Conservation (phyloP, 2,888 invertebrate genomes). For the Scaptomyza caliginosa region DNA sequence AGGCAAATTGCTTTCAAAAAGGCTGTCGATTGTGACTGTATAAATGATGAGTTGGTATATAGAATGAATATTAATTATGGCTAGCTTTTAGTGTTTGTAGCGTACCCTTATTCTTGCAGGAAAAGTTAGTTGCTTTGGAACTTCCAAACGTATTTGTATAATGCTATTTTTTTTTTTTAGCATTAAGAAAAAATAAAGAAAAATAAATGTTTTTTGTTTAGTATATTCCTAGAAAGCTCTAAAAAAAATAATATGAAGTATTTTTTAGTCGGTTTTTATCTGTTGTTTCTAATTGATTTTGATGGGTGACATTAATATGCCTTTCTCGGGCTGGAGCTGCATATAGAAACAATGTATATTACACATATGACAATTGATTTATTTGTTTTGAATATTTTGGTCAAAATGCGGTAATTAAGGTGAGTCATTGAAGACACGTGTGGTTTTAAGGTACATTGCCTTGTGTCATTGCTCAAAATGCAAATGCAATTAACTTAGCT, state of each 20-base stretch:
- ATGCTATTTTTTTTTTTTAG: too few relatives aligned
- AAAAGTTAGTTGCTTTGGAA: too few relatives aligned
- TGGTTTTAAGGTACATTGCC: background rate
- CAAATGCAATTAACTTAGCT: conserved; percentile 41
- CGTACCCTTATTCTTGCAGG: too few relatives aligned
- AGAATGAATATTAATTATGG: background rate
- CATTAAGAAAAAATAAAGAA: too few relatives aligned
- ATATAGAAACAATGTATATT: background rate
- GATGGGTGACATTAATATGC: conserved; percentile 18
- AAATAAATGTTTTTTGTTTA: too few relatives aligned
- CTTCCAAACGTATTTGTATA: too few relatives aligned
- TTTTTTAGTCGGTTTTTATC: background rate
- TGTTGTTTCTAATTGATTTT: conserved; percentile 32
- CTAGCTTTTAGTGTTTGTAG: background rate
- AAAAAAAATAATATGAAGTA: background rate
- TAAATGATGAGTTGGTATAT: conserved; percentile 6
- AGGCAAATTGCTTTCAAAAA: conserved; percentile 5
- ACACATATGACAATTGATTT: conserved; percentile 4
- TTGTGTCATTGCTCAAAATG: conserved; percentile 27
- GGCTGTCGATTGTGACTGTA: background rate
- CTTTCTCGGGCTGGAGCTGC: background rate
- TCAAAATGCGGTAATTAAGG: conserved; percentile 7
- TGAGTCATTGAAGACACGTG: background rate
- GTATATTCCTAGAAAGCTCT: too few relatives aligned
- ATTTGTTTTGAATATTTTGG: conserved; percentile 8